Percentiles rank a stretch among this genome's conserved stretches.
Conservation (phyloP, 2,113 vertebrate species). For the Cervus canadensis region DNA sequence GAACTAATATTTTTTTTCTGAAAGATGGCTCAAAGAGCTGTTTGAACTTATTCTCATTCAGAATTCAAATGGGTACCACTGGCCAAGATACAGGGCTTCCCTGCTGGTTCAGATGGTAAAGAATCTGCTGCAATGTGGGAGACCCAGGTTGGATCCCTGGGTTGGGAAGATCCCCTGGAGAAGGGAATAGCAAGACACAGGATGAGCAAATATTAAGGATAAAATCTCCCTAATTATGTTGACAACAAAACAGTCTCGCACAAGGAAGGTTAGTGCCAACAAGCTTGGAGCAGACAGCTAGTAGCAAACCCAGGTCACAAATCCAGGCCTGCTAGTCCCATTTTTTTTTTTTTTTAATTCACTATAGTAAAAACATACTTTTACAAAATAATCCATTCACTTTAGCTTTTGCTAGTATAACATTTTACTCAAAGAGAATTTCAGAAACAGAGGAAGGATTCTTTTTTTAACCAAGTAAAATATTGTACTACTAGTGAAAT, state of each 20-base stretch:
- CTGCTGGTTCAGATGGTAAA: neutral
- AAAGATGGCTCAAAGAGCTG: neutral
- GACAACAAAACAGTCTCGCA: neutral
- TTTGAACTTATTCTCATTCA: neutral
- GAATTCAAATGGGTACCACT: neutral
- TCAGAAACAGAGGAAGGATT: neutral
- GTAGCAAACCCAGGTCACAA: neutral
- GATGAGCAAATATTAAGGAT: neutral
- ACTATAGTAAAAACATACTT: neutral
- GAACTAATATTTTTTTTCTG: constrained; percentile 7
- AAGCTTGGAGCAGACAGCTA: neutral
- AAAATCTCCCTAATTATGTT: neutral
- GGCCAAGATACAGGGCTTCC: neutral
- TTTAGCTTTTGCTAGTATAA: neutral
- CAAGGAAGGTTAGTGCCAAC: neutral
- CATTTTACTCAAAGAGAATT: neutral
- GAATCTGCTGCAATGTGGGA: neutral
- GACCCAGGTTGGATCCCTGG: neutral
- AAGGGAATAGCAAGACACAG: neutral
- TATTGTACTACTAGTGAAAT: neutral
- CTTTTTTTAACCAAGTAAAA: neutral
- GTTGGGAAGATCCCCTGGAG: neutral
- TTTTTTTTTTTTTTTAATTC: neutral
- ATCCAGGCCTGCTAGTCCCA: neutral
- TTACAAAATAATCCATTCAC: neutral